A percentile compares a stretch with the other conserved stretches of the same genome.
phyloP scores from a whole-genome alignment of 1,140 invertebrate species.

The Luehdorfia chinensis region DNA sequence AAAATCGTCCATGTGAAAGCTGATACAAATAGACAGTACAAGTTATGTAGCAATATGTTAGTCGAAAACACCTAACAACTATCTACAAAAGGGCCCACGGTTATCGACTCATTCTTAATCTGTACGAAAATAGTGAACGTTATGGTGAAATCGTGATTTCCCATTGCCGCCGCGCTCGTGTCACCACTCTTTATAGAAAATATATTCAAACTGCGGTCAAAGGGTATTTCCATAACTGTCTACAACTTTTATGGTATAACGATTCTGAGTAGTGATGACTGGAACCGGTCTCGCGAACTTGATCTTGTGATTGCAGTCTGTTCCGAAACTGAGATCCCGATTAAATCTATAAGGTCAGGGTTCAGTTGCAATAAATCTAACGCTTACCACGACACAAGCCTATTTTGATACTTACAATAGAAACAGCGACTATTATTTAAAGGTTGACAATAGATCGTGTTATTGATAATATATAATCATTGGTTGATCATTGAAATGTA shows the following conservation, averaged over 20 bases:
- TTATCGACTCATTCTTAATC: constrained; percentile 11
- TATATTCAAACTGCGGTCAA: constrained; percentile 40
- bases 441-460: too few species aligned
- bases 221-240: constrained; percentile 38
- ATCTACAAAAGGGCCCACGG: constrained; percentile 7
- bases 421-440: too few species aligned
- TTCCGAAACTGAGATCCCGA: constrained; percentile 3
- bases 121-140: constrained; percentile 17
- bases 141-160: constrained; percentile 35
- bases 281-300: constrained; percentile 14
- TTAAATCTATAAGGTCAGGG: constrained; percentile 7
- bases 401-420: constrained; percentile 1
- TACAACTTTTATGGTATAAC: constrained; percentile 37
- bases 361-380: too few species aligned
- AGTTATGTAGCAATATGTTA: constrained; percentile 2
- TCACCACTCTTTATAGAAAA: constrained; percentile 27
- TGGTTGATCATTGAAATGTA: too few species aligned
- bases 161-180: constrained; percentile 27
- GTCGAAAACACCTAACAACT: constrained; percentile 1
- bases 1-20: constrained; percentile 1
- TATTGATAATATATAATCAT: too few species aligned
- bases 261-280: constrained; percentile 21
- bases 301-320: constrained; percentile 12
- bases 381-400: neutral
- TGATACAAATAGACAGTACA: neutral